A percentile compares a stretch with the other conserved stretches of the same genome.
phyloP scores from a whole-genome alignment of 2,888 invertebrate species.

The Limnephilus lunatus region DNA sequence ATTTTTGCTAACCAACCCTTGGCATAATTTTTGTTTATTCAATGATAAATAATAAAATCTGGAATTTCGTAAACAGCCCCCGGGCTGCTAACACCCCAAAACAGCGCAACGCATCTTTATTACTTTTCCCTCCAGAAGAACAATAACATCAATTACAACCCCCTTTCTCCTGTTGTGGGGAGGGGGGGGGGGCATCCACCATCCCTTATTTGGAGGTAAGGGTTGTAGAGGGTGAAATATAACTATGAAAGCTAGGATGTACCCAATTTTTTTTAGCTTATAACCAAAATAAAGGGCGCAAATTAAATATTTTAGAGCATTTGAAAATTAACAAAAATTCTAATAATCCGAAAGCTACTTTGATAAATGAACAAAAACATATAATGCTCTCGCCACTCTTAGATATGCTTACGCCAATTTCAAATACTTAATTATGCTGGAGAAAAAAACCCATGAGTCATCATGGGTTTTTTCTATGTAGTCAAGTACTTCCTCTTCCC shows the following conservation, averaged over 20 bases:
- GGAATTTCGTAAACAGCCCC: not conserved
- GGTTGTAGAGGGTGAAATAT: not conserved
- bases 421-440: no score
- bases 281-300: no score
- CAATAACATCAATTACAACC: conserved; percentile 24
- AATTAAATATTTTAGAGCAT: no score
- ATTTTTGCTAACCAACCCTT: not conserved
- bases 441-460: no score
- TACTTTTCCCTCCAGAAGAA: conserved; percentile 19
- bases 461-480: no score
- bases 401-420: no score
- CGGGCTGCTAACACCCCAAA: conserved; percentile 9
- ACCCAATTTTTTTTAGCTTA: no score
- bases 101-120: conserved; percentile 18
- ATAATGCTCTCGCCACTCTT: no score
- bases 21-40: not conserved
- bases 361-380: no score
- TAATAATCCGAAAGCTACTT: no score
- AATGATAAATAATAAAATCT: conserved; percentile 2
- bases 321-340: no score
- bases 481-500: no score
- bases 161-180: not conserved
- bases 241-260: not conserved
- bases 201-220: not conserved
- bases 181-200: not conserved